Evolutionary conservation across 2,888 invertebrate genomes (phyloP), one percentile per base, ranked within the genome.

Genomic region (Aphidius colemani): DNA sequence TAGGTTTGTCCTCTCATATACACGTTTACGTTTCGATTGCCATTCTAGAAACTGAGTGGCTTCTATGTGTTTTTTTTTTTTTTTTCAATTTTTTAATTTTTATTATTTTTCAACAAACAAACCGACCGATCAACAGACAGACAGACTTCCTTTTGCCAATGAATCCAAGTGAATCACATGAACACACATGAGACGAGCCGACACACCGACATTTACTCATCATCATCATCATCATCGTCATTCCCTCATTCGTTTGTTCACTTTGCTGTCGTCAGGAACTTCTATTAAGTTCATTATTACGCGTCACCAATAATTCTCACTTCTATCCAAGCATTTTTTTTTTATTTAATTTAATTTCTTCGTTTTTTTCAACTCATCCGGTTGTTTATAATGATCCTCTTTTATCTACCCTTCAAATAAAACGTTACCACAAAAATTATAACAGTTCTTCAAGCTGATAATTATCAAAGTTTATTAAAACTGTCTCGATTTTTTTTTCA

Each of bases 241-340:
- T 30, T 30, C 30, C 5, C 30, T 30, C 30, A 30, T 30, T 5
- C 30, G 57, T 45, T 45, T 46, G 40, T 53, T 53, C 53, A 56
- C 45, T 56, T 6, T 10, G 46, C 45, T 57, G 45, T 57, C 56
- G 45, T 45, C 45, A 30, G 30, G 62, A 63, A 61, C 66, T 59
- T 67, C 65, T 66, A 70, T 69, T 66, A 70, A 69, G 63, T 69
- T 69, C 67, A 70, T 70, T 70, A 69, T 70, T 69, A 61, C 71
- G 68, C 67, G 67, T 70, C 70, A 67, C 69, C 68, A 66, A 69
- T 68, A 65, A 65, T 66, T 51, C 66, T 59, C 63, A 55, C 61
- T 61, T 55, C 55, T 56, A 44, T 51, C 44, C 45, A 61, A 58
- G 57, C 60, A 64, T 61, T 62, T 66, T 66, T 64, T 61, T 57